Evolutionary conservation across 2,797 vertebrate species (phyloP).

Genomic region (Malurus splendens): DNA sequence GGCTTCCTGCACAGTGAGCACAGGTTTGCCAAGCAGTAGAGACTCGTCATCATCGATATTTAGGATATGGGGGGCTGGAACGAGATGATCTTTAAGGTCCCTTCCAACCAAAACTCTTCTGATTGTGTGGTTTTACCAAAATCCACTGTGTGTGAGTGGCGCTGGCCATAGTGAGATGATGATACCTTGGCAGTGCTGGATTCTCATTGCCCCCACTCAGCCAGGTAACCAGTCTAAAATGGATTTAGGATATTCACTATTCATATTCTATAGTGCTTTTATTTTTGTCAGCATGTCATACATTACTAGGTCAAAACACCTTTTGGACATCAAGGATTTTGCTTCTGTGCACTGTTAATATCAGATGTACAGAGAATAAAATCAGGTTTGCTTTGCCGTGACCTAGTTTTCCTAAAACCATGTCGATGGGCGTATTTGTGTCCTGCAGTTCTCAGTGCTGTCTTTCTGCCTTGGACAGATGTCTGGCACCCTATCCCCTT

Average conservation of each 20-base stretch:
- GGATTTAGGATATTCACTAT: neutral
- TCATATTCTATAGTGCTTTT: neutral
- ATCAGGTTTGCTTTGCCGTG: neutral
- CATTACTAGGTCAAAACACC: neutral
- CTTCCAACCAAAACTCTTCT: neutral
- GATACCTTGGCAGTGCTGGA: neutral
- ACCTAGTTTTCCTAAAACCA: constrained; percentile 6
- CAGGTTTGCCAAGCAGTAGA: neutral
- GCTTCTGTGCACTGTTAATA: constrained; percentile 6
- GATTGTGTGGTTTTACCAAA: neutral
- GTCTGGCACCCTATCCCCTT: neutral
- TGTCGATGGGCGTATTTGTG: fast-evolving
- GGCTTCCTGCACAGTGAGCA: fast-evolving
- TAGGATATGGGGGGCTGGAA: neutral
- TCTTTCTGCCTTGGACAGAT: neutral
- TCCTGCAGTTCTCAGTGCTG: neutral
- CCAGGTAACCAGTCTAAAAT: neutral
- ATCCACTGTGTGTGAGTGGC: neutral
- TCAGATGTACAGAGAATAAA: neutral
- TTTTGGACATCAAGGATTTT: neutral
- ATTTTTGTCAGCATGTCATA: neutral
- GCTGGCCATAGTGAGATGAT: neutral
- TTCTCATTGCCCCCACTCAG: neutral
- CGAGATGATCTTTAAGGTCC: neutral
- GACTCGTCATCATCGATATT: fast-evolving